Base-by-base conservation (phyloP, 2,888 invertebrate genomes). In the Cephus nigrinus region DNA sequence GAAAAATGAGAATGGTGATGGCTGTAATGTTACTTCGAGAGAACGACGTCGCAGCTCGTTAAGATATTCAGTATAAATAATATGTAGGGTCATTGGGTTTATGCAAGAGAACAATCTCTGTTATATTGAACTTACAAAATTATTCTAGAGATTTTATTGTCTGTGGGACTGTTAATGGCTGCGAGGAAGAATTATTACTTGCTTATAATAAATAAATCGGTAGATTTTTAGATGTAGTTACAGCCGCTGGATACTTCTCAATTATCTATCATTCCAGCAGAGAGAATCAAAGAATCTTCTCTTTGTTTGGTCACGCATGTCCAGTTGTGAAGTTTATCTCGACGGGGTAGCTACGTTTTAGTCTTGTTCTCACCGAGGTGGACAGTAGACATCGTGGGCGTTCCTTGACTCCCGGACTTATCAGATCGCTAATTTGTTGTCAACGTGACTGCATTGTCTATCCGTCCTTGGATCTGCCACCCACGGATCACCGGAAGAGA, bases 401-500 rank as follows among this genome's bases (percentile, higher is more conserved):
- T 55, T 55, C 55, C 55, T 55, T 23, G 55, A 55, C 76, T 76
- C 69, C 76, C 74, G 76, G 76, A 74, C 77, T 77, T 77, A 77
- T 77, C 77, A 55, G 77, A 77, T 77, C 34, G 77, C 74, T 77
- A 74, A 77, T 77, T 77, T 74, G 77, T 74, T 77, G 77, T 77
- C 74, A 77, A 74, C 74, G 55, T 40, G 35, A 74, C 75, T 69
- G 77, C 69, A 75, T 77, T 74, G 40, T 69, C 9, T 55, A 55
- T 55, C 55, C 55, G 55, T 55, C 55, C 55, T 55, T 55, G 55
- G 55, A 55, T 55, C 55, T 55, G 55, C 55, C 55, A 55, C 55
- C 55, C 55, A 55, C 55, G 55, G 23, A 23, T 55, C 23, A 55
- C 55, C 55, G 55, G 55, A 55, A 55, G 55, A 55, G 9, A 55